These are phyloP conservation scores for Nothocercus julius DNA, from an alignment of 2,113 vertebrate species.

Conservation along the genomic window DNA sequence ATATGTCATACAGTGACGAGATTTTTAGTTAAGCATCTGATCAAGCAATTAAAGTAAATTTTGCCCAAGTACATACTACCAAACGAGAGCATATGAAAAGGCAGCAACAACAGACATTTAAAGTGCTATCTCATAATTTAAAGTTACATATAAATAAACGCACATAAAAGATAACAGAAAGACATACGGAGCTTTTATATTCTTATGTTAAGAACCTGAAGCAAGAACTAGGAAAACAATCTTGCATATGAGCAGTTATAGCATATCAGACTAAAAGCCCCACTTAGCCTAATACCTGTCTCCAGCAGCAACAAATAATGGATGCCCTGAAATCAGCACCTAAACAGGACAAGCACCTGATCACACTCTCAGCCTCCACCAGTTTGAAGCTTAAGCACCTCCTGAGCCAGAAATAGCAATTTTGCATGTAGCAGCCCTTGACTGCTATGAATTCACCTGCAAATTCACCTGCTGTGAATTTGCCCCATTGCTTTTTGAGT, in stretches of 20 bases:
- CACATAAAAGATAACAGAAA: background rate
- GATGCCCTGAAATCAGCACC: background rate
- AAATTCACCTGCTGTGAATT: background rate
- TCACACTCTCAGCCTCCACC: background rate
- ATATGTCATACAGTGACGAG: background rate
- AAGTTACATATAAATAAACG: background rate
- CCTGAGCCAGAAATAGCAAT: background rate
- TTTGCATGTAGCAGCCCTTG: background rate
- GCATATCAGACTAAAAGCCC: background rate
- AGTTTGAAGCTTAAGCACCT: background rate
- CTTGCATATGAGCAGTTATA: background rate
- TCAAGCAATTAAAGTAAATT: background rate
- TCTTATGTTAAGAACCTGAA: background rate
- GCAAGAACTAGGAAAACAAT: background rate
- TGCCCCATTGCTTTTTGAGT: background rate
- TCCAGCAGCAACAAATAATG: background rate
- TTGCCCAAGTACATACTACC: background rate
- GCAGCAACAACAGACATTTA: background rate
- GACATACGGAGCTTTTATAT: background rate
- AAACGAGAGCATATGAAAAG: background rate
- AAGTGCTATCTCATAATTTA: background rate
- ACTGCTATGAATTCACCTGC: background rate
- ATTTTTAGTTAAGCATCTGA: background rate
- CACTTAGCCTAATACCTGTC: background rate
- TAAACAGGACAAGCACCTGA: background rate